Evolutionary conservation across 1,140 invertebrate genomes (phyloP).

Genomic region (Pseudomyrmex sp.): DNA sequence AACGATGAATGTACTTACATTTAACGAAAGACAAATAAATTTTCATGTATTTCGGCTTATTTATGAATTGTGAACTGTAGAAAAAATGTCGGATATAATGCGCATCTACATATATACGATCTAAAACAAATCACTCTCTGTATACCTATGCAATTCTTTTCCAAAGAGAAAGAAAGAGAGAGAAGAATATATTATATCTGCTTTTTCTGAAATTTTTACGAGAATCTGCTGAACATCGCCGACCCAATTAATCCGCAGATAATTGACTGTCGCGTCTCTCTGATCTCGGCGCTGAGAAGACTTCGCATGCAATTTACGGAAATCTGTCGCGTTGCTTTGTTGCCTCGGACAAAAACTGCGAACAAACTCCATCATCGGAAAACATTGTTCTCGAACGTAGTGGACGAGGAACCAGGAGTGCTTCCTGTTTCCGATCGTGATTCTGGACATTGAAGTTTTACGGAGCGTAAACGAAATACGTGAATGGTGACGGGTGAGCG

Average conservation of each 20-base stretch:
- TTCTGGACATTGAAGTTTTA: slow-evolving; percentile 73
- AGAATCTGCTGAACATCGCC: background rate
- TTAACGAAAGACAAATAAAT: no score
- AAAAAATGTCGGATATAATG: no score
- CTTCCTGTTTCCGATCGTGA: slow-evolving; percentile 62
- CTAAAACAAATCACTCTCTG: no score
- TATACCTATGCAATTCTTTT: no score
- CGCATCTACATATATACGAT: no score
- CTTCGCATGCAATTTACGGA: slow-evolving; percentile 27
- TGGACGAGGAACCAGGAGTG: slow-evolving; percentile 12
- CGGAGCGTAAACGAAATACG: slow-evolving; percentile 74
- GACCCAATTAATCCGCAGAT: slow-evolving; percentile 24
- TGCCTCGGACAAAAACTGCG: slow-evolving; percentile 25
- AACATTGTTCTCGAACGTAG: slow-evolving; percentile 58
- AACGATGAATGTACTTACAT: background rate
- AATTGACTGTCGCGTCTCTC: slow-evolving; percentile 29
- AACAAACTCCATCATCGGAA: slow-evolving; percentile 56
- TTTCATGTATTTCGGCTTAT: no score
- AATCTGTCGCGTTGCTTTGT: slow-evolving; percentile 27
- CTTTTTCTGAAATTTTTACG: background rate
- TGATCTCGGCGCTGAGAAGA: slow-evolving; percentile 32
- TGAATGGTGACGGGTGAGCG: slow-evolving; percentile 37
- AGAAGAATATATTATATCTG: no score
- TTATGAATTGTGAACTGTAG: no score
- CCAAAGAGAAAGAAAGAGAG: background rate